Conservation (phyloP, 2,113 vertebrate genomes). For the Hydrolagus affinis region DNA sequence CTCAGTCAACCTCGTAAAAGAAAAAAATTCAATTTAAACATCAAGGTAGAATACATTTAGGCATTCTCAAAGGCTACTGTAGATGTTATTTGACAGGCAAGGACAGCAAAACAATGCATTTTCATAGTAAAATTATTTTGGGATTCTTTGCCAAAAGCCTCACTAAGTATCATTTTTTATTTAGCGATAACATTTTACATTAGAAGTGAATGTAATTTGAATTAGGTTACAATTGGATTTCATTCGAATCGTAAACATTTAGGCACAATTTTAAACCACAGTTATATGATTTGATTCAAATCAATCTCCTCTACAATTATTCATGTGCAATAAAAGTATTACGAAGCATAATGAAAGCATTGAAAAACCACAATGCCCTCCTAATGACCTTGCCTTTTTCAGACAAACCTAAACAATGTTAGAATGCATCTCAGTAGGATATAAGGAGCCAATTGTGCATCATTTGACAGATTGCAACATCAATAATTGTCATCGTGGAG, state of each 20-base stretch:
- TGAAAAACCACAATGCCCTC: neutral
- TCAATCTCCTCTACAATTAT: neutral
- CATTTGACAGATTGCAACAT: too few species aligned
- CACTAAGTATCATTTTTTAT: neutral
- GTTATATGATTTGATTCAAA: neutral
- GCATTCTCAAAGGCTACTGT: neutral
- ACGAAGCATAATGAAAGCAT: neutral
- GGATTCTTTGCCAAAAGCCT: neutral
- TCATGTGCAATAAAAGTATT: neutral
- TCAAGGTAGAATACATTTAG: too few species aligned
- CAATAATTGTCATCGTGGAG: too few species aligned
- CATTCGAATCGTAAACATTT: neutral
- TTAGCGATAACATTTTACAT: slow-evolving; percentile 1
- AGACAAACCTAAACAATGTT: neutral
- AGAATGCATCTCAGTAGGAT: too few species aligned
- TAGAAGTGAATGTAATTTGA: neutral
- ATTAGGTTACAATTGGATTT: neutral
- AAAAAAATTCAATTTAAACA: neutral
- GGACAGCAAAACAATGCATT: neutral
- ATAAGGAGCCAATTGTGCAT: neutral
- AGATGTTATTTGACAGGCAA: neutral
- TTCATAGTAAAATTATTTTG: neutral
- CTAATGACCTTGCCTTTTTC: too few species aligned
- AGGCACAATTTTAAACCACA: neutral
- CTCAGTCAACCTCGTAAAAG: neutral